Percentiles rank a stretch among this genome's conserved stretches.
Conservation (phyloP, 2,888 invertebrate species). For the Sminthurides aquaticus region DNA sequence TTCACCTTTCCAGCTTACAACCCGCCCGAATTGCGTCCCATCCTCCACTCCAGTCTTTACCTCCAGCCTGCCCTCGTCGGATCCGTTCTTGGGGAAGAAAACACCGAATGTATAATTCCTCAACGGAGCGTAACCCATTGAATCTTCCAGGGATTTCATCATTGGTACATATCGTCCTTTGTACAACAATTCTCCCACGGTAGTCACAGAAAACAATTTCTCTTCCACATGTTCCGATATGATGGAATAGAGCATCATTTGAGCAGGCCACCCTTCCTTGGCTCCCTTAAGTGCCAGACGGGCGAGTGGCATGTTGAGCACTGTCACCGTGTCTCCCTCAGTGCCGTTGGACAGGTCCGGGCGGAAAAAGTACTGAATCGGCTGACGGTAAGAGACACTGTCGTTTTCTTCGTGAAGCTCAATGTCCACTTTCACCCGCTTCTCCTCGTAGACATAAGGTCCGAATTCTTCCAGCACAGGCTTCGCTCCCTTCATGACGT, state of each 20-base stretch:
- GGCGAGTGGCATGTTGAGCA: constrained; percentile 37
- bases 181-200: constrained; percentile 29
- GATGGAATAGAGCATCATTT: not conserved
- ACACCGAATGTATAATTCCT: constrained; percentile 28
- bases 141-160: constrained; percentile 25
- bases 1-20: constrained; percentile 21
- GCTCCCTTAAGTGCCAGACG: constrained; percentile 19
- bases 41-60: constrained; percentile 24
- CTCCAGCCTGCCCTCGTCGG: constrained; percentile 23
- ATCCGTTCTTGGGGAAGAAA: constrained; percentile 25
- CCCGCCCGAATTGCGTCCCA: constrained; percentile 12
- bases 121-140: constrained; percentile 13
- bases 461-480: constrained; percentile 29
- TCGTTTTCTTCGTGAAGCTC: constrained; percentile 23
- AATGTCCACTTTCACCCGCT: constrained; percentile 32
- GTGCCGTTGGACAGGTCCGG: constrained; percentile 27
- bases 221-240: constrained; percentile 17
- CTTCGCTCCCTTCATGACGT: constrained; percentile 24
- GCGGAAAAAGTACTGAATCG: constrained; percentile 33
- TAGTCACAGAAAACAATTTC: constrained; percentile 23
- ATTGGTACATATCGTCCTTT: constrained; percentile 27
- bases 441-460: constrained; percentile 35
- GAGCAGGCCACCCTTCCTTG: not conserved
- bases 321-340: constrained; percentile 29
- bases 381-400: constrained; percentile 31